These are phyloP conservation scores for Hesperophylax magnus DNA, from an alignment of 1,140 invertebrate genomes.

Conservation along the genomic window DNA sequence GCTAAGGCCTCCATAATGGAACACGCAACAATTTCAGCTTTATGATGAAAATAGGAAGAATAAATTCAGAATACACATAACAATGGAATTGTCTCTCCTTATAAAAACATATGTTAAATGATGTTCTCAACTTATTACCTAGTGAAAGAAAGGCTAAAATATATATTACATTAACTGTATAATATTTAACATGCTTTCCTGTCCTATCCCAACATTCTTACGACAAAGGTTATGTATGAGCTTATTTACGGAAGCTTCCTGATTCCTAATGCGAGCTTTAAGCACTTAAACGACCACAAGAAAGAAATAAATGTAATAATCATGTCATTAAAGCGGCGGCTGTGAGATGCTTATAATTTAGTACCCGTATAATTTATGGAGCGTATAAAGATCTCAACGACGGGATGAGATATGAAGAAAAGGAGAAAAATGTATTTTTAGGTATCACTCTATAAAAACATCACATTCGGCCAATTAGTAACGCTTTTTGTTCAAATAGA, in stretches of 20 bases:
- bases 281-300: slow-evolving; percentile 20
- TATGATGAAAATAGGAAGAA: no score
- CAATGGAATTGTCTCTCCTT: no score
- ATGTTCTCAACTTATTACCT: no score
- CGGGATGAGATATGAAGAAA: neutral
- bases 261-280: neutral
- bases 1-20: no score
- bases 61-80: no score
- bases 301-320: slow-evolving; percentile 24
- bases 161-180: no score
- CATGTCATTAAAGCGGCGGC: slow-evolving; percentile 17
- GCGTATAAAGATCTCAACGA: slow-evolving; percentile 32
- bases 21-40: no score
- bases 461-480: slow-evolving; percentile 18
- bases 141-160: no score
- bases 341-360: slow-evolving; percentile 36
- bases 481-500: neutral
- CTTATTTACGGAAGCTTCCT: slow-evolving; percentile 4
- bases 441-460: neutral
- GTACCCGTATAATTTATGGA: slow-evolving; percentile 7
- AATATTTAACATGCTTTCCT: neutral
- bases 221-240: neutral
- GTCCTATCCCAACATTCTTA: slow-evolving; percentile 19
- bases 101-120: no score
- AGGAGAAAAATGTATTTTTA: slow-evolving; percentile 2